These are phyloP conservation scores for Lagria hirta DNA, from an alignment of 2,888 invertebrate genomes.

Conservation along the genomic window DNA sequence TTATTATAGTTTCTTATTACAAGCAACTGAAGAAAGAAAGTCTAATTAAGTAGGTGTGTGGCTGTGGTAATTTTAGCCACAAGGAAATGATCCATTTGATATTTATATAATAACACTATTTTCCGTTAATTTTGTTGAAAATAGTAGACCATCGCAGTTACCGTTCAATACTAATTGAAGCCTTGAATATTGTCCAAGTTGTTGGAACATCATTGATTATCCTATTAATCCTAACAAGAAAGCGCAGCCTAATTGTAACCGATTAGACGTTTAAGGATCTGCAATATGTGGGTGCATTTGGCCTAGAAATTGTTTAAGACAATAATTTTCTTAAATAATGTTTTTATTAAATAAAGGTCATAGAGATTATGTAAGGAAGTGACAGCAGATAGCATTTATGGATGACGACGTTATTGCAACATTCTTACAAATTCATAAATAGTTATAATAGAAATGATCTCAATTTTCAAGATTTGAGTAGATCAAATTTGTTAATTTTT, in stretches of 20 bases:
- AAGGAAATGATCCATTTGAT: no score
- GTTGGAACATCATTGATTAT: slow-evolving; percentile 23
- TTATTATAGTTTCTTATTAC: no score
- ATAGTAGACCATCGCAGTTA: no score
- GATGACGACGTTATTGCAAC: slow-evolving; percentile 13
- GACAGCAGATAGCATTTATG: slow-evolving; percentile 14
- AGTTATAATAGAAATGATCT: slow-evolving; percentile 9
- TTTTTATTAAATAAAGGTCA: slow-evolving; percentile 27
- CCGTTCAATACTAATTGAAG: slow-evolving; percentile 4
- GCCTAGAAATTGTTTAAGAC: slow-evolving; percentile 29
- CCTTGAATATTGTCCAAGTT: slow-evolving; percentile 11
- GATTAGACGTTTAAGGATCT: slow-evolving; percentile 24
- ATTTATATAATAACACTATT: no score
- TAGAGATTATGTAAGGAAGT: slow-evolving; percentile 25
- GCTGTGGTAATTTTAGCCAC: no score
- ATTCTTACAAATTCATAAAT: slow-evolving; percentile 16
- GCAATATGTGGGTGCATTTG: slow-evolving; percentile 27
- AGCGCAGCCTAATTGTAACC: slow-evolving; percentile 26
- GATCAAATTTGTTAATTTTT: no score
- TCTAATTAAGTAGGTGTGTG: no score
- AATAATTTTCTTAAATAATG: slow-evolving; percentile 27
- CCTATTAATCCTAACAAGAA: slow-evolving; percentile 25
- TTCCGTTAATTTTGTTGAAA: no score
- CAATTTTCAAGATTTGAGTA: no score
- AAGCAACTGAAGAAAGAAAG: no score